Percentiles rank a stretch among this genome's conserved stretches.
Evolutionary conservation across 2,113 vertebrate species (phyloP).

Genomic region (Neogobius melanostomus): DNA sequence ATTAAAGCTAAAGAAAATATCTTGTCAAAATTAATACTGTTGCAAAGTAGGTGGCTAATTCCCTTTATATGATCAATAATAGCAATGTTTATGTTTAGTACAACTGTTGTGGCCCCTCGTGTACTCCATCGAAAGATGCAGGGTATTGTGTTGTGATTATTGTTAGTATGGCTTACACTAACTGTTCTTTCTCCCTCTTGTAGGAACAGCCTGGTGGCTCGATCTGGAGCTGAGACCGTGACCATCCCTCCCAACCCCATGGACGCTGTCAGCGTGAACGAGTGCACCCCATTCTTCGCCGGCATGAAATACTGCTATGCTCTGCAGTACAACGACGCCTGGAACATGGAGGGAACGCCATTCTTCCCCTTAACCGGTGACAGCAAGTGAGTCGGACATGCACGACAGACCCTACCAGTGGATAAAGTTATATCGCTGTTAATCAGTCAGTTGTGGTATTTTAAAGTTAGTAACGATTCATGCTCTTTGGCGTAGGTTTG

Average conservation of each 20-base stretch:
- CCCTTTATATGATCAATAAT: too few relatives aligned
- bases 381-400: conserved; percentile 76
- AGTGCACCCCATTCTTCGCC: conserved; percentile 80
- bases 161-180: background rate
- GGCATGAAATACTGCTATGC: conserved; percentile 83
- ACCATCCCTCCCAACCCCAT: conserved; percentile 71
- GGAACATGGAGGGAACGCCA: conserved; percentile 73
- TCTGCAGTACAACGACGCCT: conserved; percentile 77
- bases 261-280: conserved; percentile 63
- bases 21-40: too few relatives aligned
- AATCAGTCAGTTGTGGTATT: background rate
- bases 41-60: too few relatives aligned
- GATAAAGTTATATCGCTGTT: background rate
- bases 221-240: conserved; percentile 78
- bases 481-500: conserved; percentile 72
- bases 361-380: conserved; percentile 86
- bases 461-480: background rate
- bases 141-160: background rate
- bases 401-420: background rate
- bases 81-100: too few relatives aligned
- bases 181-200: conserved; percentile 6
- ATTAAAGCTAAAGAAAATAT: too few relatives aligned
- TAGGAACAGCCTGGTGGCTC: conserved; percentile 83
- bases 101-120: too few relatives aligned
- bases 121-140: too few relatives aligned